These are phyloP conservation scores for Beroe forskalii DNA, from an alignment of 37 sponge, comb jelly and placozoan species.

Conservation along the genomic window DNA sequence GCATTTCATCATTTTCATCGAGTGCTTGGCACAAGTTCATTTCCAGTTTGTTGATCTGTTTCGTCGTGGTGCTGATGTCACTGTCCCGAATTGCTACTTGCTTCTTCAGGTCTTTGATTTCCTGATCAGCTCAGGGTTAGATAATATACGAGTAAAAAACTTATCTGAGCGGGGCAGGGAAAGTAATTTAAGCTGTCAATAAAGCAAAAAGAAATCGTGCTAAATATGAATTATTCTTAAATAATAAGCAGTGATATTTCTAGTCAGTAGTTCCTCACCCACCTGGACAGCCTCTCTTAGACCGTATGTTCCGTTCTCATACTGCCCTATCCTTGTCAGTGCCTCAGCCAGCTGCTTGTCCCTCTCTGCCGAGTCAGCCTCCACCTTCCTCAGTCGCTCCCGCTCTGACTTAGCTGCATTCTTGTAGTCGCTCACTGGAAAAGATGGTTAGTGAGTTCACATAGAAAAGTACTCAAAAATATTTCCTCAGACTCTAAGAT, in stretches of 20 bases:
- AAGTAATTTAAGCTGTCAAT: no score
- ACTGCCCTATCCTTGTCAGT: constrained; percentile 46
- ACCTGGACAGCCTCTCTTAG: constrained; percentile 54
- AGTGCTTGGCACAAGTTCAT: constrained; percentile 37
- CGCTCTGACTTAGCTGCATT: constrained; percentile 36
- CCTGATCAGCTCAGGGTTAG: no score
- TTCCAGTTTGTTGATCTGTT: constrained; percentile 58
- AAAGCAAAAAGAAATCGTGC: no score
- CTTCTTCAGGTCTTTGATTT: constrained; percentile 55
- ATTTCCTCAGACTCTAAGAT: no score
- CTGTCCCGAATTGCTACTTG: constrained; percentile 22
- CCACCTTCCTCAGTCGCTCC: constrained; percentile 54
- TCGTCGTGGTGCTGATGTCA: constrained; percentile 4
- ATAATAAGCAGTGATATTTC: no score
- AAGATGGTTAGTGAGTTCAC: no score
- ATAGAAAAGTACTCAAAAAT: no score
- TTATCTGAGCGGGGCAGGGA: no score
- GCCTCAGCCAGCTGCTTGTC: constrained; percentile 62
- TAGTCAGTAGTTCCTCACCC: no score
- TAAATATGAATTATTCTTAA: no score
- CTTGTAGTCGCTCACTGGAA: constrained; percentile 37
- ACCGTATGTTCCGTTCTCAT: constrained; percentile 60
- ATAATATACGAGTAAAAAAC: no score
- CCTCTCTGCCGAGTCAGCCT: constrained; percentile 45
- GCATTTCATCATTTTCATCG: constrained; percentile 59